Evolutionary conservation across 2,113 vertebrate genomes (phyloP).

Genomic region (Tachuris rubrigastra): DNA sequence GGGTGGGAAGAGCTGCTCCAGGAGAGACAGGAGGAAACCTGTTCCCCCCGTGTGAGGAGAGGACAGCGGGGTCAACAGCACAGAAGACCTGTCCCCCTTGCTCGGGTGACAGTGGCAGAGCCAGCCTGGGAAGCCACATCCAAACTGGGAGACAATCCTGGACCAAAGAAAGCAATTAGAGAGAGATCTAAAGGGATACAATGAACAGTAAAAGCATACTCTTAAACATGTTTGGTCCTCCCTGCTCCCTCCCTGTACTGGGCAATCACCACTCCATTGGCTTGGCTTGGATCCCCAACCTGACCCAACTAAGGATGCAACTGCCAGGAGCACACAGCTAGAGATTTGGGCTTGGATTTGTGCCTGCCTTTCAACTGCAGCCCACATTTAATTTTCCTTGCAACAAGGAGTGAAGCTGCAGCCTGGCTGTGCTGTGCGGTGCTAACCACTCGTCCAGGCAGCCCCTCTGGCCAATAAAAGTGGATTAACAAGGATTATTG

Average conservation of each 20-base stretch:
- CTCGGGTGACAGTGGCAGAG: not conserved
- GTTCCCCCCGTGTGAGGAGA: not conserved
- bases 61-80: not conserved
- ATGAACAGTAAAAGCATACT: not conserved
- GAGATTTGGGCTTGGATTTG: not conserved
- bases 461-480: conserved; percentile 45
- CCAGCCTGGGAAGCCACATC: not conserved
- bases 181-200: not conserved
- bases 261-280: not conserved
- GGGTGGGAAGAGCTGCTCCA: conserved; percentile 42
- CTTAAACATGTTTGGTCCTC: not conserved
- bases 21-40: conserved; percentile 37
- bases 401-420: not conserved
- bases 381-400: not conserved
- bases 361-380: not conserved
- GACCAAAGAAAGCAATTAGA: not conserved
- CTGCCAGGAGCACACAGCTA: not conserved
- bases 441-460: not conserved
- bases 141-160: not conserved
- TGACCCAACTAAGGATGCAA: not conserved
- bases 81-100: not conserved
- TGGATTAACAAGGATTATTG: conserved; percentile 66
- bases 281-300: rapidly evolving
- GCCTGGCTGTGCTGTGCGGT: not conserved
- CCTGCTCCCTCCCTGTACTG: not conserved